Evolutionary conservation across 2,888 invertebrate genomes (phyloP), one percentile per base, ranked within the genome.

Genomic region (Brachyopa scutellaris): DNA sequence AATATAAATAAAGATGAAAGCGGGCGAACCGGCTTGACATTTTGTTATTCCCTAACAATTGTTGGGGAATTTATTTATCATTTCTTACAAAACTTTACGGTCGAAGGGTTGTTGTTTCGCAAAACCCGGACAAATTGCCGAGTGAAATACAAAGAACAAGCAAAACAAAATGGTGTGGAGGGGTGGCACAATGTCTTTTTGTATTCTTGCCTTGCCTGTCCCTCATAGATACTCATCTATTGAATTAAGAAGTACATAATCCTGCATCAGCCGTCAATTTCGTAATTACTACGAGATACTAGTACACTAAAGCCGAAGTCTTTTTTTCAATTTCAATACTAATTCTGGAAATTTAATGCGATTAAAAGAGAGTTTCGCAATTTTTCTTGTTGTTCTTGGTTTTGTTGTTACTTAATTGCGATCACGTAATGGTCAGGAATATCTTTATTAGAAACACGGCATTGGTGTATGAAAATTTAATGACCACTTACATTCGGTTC

Each of bases 1-100:
- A 78, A 72, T 78, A 70, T 78, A 78, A 72, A 72, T 78, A 78
- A 72, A 64, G 64, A 78, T 59, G 66, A 53, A 59, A 72, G 53
- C 40, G 64, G 57, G 36, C 67, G 31, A 64, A 64, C 55, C 38
- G 21, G 23, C 36, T 59, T 72, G 57, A 64, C 57, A 59, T 42
- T 49, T 40, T 57, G 38, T 77, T 62, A 31, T 55, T 57, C 57
- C 33, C 19, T 42, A 78, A 66, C 64, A 78, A 78, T 78, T 40
- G 72, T 66, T 66, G 13, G 15, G n/a, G 36, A 78, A 78, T 72
- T 72, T 72, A 78, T 72, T 72, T 72, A 66, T 72, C 45, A 72
- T 72, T 78, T 59, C 51, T 49, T 57, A 23, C n/a, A 6, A 69
- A 66, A 59, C 11, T 66, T 72, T 72, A 78, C 45, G 66, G 64